Percentiles rank a stretch among this genome's conserved stretches.
Conservation (phyloP, 2,113 vertebrate species). For the Tragelaphus imberbis region DNA sequence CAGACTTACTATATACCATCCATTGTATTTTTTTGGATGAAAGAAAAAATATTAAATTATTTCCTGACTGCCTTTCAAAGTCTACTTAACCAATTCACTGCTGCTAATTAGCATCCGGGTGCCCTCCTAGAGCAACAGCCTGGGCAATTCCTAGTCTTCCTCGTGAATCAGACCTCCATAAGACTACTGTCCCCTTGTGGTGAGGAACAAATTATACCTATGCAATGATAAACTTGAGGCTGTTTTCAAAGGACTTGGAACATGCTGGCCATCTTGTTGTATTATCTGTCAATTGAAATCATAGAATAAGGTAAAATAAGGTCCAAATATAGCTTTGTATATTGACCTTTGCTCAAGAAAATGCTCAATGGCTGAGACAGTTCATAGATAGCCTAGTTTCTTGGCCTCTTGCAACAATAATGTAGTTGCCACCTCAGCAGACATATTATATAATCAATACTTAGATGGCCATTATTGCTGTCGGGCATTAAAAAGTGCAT, state of each 20-base stretch:
- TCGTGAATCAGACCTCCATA: constrained; percentile 5
- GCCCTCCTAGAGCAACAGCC: neutral
- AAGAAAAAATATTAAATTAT: constrained; percentile 60
- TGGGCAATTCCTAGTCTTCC: constrained; percentile 25
- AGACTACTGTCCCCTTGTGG: constrained; percentile 32
- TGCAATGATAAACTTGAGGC: constrained; percentile 45
- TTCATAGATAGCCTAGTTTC: constrained; percentile 69
- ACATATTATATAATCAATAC: constrained; percentile 75
- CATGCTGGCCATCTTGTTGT: constrained; percentile 27
- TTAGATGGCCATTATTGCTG: constrained; percentile 68
- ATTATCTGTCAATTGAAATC: constrained; percentile 56
- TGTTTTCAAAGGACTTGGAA: constrained; percentile 44
- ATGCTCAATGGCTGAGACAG: constrained; percentile 55
- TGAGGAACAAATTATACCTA: constrained; percentile 35
- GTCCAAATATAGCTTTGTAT: constrained; percentile 51
- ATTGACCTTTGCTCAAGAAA: constrained; percentile 60
- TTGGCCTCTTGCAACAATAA: constrained; percentile 61
- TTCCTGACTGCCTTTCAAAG: constrained; percentile 40
- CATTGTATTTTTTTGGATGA: constrained; percentile 28
- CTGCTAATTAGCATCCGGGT: constrained; percentile 57
- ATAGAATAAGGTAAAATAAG: constrained; percentile 50
- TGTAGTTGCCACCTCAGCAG: constrained; percentile 68
- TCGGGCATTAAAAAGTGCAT: constrained; percentile 60
- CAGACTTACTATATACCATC: constrained; percentile 48
- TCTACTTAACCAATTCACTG: constrained; percentile 63